phyloP scores from a whole-genome alignment of 2,888 invertebrate genomes.

The Apantesis nais region DNA sequence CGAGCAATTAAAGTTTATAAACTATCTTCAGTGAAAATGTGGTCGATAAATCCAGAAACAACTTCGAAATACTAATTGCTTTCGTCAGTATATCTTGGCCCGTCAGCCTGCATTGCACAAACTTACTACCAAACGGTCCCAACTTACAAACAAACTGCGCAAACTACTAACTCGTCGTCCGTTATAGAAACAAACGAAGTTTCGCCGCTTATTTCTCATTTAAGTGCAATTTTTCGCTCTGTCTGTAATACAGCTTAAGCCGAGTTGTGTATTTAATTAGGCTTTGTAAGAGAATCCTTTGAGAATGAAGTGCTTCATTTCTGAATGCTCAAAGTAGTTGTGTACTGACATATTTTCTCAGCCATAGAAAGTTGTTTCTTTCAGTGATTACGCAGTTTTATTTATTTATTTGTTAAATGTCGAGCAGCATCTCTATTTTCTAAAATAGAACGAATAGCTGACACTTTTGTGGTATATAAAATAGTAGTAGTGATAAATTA shows the following conservation, averaged over 20 bases:
- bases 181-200: constrained; percentile 18
- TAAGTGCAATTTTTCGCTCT: constrained; percentile 28
- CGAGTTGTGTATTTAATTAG: neutral
- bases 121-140: constrained; percentile 21
- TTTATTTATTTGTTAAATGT: neutral
- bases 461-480: no score
- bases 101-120: constrained; percentile 27
- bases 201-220: constrained; percentile 33
- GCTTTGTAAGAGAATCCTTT: constrained; percentile 5
- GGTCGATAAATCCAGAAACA: constrained; percentile 7
- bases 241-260: constrained; percentile 1
- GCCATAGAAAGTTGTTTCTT: neutral
- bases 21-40: neutral
- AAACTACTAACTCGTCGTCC: constrained; percentile 27
- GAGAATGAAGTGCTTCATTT: neutral
- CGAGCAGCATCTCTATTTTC: neutral
- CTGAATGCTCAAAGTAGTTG: neutral
- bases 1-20: neutral
- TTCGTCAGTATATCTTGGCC: constrained; percentile 28
- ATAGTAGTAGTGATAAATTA: no score
- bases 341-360: neutral
- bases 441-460: no score
- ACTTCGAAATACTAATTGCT: constrained; percentile 32
- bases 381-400: neutral
- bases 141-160: constrained; percentile 25